A percentile compares a stretch with the other conserved stretches of the same genome.
Conservation (phyloP, 2,888 invertebrate genomes). For the Priocnemis perturbator region DNA sequence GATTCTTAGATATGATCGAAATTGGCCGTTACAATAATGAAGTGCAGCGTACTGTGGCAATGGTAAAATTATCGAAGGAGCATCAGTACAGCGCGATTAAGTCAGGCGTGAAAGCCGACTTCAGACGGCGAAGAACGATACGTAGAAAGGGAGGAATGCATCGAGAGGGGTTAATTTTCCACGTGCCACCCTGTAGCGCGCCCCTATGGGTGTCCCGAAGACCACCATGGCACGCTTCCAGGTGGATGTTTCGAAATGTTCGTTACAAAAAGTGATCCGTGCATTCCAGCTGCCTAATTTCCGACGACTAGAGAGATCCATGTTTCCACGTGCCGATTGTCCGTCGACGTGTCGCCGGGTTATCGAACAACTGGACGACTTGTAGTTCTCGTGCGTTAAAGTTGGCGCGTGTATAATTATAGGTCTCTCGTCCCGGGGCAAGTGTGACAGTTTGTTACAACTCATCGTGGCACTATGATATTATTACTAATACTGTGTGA, state of each 20-base stretch:
- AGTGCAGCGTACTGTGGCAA: too few relatives aligned
- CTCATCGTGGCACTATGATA: neutral
- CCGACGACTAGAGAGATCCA: slow-evolving; percentile 51
- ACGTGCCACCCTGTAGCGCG: slow-evolving; percentile 28
- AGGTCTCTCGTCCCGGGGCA: neutral
- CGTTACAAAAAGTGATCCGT: slow-evolving; percentile 62
- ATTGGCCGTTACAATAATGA: too few relatives aligned
- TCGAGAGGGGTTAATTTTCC: slow-evolving; percentile 4
- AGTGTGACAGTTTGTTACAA: neutral
- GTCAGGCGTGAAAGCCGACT: too few relatives aligned
- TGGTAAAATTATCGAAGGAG: neutral
- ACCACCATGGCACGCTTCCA: slow-evolving; percentile 64
- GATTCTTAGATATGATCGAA: too few relatives aligned
- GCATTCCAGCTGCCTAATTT: slow-evolving; percentile 69
- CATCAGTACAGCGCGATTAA: too few relatives aligned
- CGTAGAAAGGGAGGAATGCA: neutral
- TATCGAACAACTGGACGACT: slow-evolving; percentile 10
- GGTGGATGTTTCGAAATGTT: slow-evolving; percentile 64
- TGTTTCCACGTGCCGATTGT: slow-evolving; percentile 29
- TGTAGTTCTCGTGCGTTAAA: neutral
- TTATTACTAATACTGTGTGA: neutral
- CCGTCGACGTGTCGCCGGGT: slow-evolving; percentile 8
- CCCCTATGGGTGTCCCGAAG: slow-evolving; percentile 23
- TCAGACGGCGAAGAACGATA: too few relatives aligned
- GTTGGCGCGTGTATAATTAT: slow-evolving; percentile 21